A percentile compares a stretch with the other conserved stretches of the same genome.
phyloP scores from a whole-genome alignment of 2,888 invertebrate species.

The Acanthococcus lagerstroemiae region DNA sequence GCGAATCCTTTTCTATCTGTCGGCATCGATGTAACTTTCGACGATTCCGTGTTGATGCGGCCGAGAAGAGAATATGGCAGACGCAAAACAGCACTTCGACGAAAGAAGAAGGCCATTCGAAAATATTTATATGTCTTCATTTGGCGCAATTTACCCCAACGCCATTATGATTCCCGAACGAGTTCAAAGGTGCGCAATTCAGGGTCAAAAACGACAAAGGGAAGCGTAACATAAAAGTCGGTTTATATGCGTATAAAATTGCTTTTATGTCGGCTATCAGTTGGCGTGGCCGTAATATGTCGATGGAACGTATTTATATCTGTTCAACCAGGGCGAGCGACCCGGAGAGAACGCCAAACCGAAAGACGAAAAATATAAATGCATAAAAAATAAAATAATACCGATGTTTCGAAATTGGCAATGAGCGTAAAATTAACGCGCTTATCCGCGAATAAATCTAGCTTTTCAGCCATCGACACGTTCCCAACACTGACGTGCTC shows the following conservation, averaged over 20 bases:
- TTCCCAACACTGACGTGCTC: background rate
- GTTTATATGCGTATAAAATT: constrained; percentile 21
- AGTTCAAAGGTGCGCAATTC: constrained; percentile 21
- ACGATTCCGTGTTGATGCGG: no score
- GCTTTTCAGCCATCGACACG: background rate
- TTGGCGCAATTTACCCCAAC: background rate
- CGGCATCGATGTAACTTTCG: no score
- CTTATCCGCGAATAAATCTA: background rate
- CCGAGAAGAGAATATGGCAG: no score
- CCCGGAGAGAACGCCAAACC: background rate
- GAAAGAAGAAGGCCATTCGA: no score
- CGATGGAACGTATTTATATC: background rate
- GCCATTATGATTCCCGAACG: constrained; percentile 12
- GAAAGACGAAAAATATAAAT: background rate
- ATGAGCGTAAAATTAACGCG: background rate
- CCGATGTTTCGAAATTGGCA: background rate
- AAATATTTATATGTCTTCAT: no score
- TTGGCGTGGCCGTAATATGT: background rate
- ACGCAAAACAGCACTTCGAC: no score
- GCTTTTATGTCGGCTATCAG: constrained; percentile 8
- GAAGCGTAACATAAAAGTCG: constrained; percentile 21
- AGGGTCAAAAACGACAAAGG: constrained; percentile 20
- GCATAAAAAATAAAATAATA: background rate
- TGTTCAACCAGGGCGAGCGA: background rate
- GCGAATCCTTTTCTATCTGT: no score